Base-by-base conservation (phyloP, 2,888 invertebrate species). In the Neria commutata region DNA sequence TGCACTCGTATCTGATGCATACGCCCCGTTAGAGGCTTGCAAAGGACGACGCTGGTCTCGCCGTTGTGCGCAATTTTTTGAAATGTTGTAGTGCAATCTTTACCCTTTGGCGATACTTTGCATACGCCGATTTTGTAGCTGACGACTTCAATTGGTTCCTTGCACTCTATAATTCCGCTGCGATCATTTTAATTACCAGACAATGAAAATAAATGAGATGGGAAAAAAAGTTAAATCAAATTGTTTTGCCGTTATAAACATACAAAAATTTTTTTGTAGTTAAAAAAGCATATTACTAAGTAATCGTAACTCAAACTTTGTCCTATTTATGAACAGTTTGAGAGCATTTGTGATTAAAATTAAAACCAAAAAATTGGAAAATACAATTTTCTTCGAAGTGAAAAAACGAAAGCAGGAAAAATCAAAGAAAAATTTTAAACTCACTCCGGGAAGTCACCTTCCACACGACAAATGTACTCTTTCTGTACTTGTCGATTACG, bases 1-100 rank as follows among this genome's bases (percentile, higher is more conserved):
- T 99, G 99, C 26, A 99, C 97, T 65, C 99, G 87, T 71, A 99
- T 99, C 84, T 99, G 99, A 82, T 99, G 99, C 91, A 98, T 99
- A 64, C 99, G 86, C 1, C 99, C 99, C 1, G 98, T 98, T 76
- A 92, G 90, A 1, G 98, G 98, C 76, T 91, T 90, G 84, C 97
- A 98, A 33, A 92, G 86, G 8, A 99, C 96, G 25, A 98, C 92
- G 76, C 98, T 98, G 0, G 94, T 92, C 75, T 89, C 90, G 2
- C 90, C 89, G 82, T 97, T 94, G 83, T 86, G 95, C 26, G 93
- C 93, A 54, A 98, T 83, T 75, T 92, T 88, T 80, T 93, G 90
- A 85, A 98, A 99, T 65, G 90, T 88, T 1, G 98, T 98, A 10
- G 89, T 88, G 77, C 96, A 95, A 74, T 92, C 91, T 81, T 98